Evolutionary conservation across 1,140 invertebrate genomes (phyloP), one percentile per base, ranked within the genome.

Genomic region (Lucilia sericata): DNA sequence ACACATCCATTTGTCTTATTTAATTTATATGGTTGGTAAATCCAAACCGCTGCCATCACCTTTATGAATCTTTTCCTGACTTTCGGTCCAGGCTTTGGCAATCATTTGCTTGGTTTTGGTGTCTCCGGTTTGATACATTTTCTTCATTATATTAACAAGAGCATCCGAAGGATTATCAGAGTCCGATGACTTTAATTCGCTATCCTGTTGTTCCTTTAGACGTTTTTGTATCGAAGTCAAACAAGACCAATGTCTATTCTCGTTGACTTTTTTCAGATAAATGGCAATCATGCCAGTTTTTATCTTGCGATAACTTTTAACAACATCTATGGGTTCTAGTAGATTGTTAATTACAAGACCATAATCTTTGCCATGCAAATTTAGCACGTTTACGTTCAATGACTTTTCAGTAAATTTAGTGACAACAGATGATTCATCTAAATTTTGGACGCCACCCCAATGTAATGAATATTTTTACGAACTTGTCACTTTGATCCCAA

Each of bases 111-210:
- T 99, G 94, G 98, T 98, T 85, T 99, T 96, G 89, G 98, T 96
- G 92, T 99, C 97, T 3, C 98, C 98, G n/a, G 96, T 95, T 82
- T 98, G 95, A 91, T 99, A 99, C 96, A 99, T 98, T 88, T 98
- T 95, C 88, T 96, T 97, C 96, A 99, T 97, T 34, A 99, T 92
- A 86, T 94, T 94, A 94, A 99, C 98, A 36, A 99, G 91, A 84
- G 94, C 94, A 88, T 96, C 95, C 42, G 91, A 91, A 30, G 90
- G 88, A n/a, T 88, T 85, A 30, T 88, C 86, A 3, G 92, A 92
- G 49, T 90, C 65, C 14, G 51, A 88, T 49, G 91, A 87, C 65
- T 92, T 91, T 83, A 93, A 90, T 8, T 91, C 91, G 78, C 86
- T 87, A 88, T 91, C 88, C 91, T 92, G 86, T 88, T 92, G 91